Evolutionary conservation across 2,113 vertebrate genomes (phyloP), one percentile per base, ranked within the genome.

Genomic region (Vicugna pacos): DNA sequence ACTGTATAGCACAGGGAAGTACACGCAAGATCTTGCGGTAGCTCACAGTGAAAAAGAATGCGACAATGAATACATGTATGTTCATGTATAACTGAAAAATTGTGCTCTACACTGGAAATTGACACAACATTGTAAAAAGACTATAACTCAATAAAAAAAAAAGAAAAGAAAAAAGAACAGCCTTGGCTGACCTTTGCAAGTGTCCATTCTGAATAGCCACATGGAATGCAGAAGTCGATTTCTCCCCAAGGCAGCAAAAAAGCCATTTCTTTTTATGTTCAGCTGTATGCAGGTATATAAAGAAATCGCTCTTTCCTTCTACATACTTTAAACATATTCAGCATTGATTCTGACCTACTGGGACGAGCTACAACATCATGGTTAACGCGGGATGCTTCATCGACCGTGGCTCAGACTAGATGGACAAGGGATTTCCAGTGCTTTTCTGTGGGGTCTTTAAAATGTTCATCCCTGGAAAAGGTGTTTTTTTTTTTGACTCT

Each of bases 361-460:
- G 97, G 97, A 97, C 97, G 98, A 98, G 97, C 93, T 93, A 96
- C 96, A 96, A 82, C 95, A 98, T 97, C 95, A 95, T 82, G 97
- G 87, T 97, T 98, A 98, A 98, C 98, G 98, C 97, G 97, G 73
- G 97, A 97, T 97, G 95, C 97, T 99, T 97, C 98, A 98, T 98
- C 98, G 92, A 98, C 98, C 98, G 91, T 93, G 95, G 97, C 98
- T 98, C 98, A 98, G 98, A 98, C 98, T 97, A 70, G 98, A 98
- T 98, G 98, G 98, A 98, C 98, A 97, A 99, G 98, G 58, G 97
- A 98, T 98, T 98, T 98, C 97, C 98, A 96, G 98, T 98, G 98
- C 97, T 98, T 98, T 98, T 98, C 98, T 97, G 96, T 96, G 97
- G 98, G 98, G 97, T 97, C 97, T 98, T 97, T 98, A 97, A 98